A percentile compares a stretch with the other conserved stretches of the same genome.
Conservation (phyloP, 2,113 vertebrate genomes). For the Oenanthe melanoleuca region DNA sequence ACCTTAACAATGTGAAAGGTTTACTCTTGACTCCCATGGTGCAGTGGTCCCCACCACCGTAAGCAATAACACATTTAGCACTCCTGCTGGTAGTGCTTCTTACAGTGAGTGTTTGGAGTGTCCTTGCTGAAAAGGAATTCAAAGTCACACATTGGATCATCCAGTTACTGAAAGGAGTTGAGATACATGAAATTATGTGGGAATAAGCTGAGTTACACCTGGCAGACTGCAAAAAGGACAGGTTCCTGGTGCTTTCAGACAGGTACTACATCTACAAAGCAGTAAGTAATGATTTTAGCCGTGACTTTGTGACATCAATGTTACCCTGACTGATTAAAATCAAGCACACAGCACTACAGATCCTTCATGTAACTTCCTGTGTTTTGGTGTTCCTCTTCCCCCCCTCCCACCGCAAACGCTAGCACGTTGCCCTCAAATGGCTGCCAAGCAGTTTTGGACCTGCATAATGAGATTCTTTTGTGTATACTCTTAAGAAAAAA, state of each 20-base stretch:
- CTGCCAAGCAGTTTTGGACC: neutral
- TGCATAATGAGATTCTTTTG: neutral
- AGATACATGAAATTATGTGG: neutral
- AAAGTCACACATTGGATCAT: fast-evolving
- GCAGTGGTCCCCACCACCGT: neutral
- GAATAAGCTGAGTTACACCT: neutral
- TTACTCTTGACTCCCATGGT: fast-evolving
- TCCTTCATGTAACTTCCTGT: neutral
- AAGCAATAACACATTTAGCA: neutral
- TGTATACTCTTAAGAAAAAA: neutral
- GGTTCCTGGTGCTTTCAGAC: neutral
- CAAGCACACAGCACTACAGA: neutral
- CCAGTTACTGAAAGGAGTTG: neutral
- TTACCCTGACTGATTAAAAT: neutral
- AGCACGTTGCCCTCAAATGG: neutral
- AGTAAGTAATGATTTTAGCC: neutral
- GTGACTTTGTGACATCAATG: neutral
- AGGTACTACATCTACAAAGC: neutral
- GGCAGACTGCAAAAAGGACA: neutral
- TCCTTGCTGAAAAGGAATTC: neutral
- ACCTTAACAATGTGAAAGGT: neutral
- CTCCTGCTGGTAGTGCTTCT: neutral
- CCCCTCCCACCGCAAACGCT: fast-evolving
- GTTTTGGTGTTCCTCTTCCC: neutral
- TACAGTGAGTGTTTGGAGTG: neutral